Percentiles rank a stretch among this genome's conserved stretches.
Evolutionary conservation across 1,140 invertebrate species (phyloP).

Genomic region (Cydia amplana): DNA sequence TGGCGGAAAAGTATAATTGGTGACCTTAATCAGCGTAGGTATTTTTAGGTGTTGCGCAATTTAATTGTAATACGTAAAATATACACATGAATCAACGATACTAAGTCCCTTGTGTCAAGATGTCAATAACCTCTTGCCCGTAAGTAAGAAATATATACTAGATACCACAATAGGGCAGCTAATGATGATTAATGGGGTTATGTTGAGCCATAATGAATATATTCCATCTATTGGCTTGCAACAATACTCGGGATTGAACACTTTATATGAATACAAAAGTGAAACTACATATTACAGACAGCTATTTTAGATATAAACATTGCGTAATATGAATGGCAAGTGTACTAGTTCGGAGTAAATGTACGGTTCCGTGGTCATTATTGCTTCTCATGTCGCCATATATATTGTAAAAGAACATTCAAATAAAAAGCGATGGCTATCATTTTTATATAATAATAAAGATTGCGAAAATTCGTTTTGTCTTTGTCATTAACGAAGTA

Average conservation of each 20-base stretch:
- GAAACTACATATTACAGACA: slow-evolving; percentile 14
- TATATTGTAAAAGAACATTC: no score
- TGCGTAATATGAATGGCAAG: slow-evolving; percentile 9
- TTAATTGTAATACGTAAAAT: background rate
- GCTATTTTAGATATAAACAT: slow-evolving; percentile 18
- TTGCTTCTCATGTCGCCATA: background rate
- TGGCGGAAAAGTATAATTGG: no score
- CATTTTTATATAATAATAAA: no score
- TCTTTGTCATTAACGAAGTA: no score
- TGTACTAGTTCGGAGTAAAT: background rate
- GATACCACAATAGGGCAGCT: slow-evolving; percentile 2
- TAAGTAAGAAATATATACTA: background rate
- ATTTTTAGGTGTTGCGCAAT: background rate
- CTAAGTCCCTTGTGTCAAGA: background rate
- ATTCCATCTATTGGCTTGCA: slow-evolving; percentile 17
- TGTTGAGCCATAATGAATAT: slow-evolving; percentile 22
- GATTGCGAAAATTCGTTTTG: no score
- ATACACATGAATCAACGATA: background rate
- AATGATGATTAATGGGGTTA: slow-evolving; percentile 26
- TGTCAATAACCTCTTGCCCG: slow-evolving; percentile 9
- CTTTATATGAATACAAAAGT: slow-evolving; percentile 6
- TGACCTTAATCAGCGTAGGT: no score
- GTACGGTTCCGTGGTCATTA: background rate
- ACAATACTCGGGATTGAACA: background rate
- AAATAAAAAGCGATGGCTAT: no score